Evolutionary conservation across 1,140 invertebrate genomes (phyloP), one percentile per base, ranked within the genome.

Genomic region (Paraescarpia echinospica): DNA sequence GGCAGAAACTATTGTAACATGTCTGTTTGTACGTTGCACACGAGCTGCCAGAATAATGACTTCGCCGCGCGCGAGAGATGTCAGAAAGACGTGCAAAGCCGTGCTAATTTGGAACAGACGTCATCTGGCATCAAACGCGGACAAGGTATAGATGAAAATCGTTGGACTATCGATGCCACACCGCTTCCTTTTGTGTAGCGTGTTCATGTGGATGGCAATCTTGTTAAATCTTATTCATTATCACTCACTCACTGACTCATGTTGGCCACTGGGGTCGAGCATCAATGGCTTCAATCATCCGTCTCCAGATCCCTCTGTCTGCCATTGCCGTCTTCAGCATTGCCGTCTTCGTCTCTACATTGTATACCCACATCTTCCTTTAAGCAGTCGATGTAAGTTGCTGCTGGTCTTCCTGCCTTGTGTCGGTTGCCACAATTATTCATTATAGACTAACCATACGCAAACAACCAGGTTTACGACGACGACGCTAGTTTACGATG

Each of bases 1-100:
- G 59, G 59, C 59, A 77, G 59, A 77, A 77, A 77, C 59, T 77
- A 77, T 77, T 77, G 59, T 77, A 77, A 77, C 59, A 77, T 77
- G 59, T 77, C 59, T 77, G 59, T 77, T 77, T 77, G 59, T 77
- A 77, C 59, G 59, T 77, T 77, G 59, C 59, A 77, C 59, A 77
- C 12, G 59, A 77, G 59, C 27, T 77, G 59, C 22, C 59, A 27
- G 59, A 77, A 77, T 77, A 77, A 22, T 77, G 59, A 77, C 59
- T 77, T 77, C 59, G 41, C 41, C 41, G 41, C 41, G 59, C 59
- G 59, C 59, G 2, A 27, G 59, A 27, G 59, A 77, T 77, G 18
- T 77, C 9, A 14, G 59, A 77, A 27, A 18, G 59, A 77, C 14
- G 59, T 18, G 59, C 27, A 14, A 77, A 77, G 59, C 22, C 59